phyloP scores from a whole-genome alignment of 2,888 invertebrate species.

The Drosophila nigricruria region DNA sequence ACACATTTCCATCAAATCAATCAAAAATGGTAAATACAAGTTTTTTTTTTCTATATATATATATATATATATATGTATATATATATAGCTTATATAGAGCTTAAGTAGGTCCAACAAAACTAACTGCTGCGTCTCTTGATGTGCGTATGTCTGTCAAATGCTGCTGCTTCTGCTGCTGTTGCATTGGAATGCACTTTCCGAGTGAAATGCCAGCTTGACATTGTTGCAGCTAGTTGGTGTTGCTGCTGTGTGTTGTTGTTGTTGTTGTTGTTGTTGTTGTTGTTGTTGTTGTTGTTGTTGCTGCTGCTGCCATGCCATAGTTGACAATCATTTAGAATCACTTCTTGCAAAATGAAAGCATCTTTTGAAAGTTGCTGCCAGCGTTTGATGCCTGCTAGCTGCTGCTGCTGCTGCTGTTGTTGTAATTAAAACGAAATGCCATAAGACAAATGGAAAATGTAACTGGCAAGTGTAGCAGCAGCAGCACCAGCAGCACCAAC shows the following conservation, averaged over 20 bases:
- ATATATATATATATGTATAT: neutral
- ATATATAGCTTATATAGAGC: conserved; percentile 61
- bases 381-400: conserved; percentile 47
- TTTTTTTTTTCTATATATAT: conserved; percentile 58
- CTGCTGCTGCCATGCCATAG: conserved; percentile 72
- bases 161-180: conserved; percentile 31
- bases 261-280: conserved; percentile 26
- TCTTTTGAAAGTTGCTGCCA: conserved; percentile 78
- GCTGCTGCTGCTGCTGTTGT: conserved; percentile 62
- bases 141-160: conserved; percentile 37
- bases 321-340: conserved; percentile 81
- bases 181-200: conserved; percentile 78
- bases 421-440: conserved; percentile 81
- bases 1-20: conserved; percentile 83
- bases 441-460: conserved; percentile 81
- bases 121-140: conserved; percentile 64
- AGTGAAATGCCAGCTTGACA: conserved; percentile 79
- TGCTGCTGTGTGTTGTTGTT: conserved; percentile 30
- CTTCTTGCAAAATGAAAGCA: conserved; percentile 81
- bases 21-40: conserved; percentile 82
- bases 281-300: conserved; percentile 35
- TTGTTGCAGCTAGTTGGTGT: conserved; percentile 53
- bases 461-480: conserved; percentile 75
- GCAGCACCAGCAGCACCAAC: conserved; percentile 36
- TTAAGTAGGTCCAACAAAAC: conserved; percentile 80